A percentile compares a stretch with the other conserved stretches of the same genome.
Evolutionary conservation across 2,888 invertebrate genomes (phyloP).

Genomic region (Thymelicus sylvestris): DNA sequence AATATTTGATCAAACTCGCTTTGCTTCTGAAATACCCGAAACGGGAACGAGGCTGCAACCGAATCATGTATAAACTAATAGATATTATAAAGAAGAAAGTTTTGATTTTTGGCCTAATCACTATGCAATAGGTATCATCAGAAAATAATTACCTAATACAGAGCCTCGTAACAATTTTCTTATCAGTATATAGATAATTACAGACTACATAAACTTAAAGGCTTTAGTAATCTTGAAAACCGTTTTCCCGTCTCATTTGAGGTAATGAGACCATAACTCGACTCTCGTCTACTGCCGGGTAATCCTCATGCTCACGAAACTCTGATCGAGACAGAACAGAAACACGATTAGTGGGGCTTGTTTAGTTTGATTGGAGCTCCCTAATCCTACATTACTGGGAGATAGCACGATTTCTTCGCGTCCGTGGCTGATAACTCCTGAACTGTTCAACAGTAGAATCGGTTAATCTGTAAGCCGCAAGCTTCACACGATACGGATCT

Average conservation of each 20-base stretch:
- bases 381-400: conserved; percentile 77
- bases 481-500: conserved; percentile 80
- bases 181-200: conserved; percentile 33
- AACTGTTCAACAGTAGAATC: conserved; percentile 72
- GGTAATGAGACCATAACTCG: conserved; percentile 78
- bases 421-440: conserved; percentile 79
- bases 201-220: conserved; percentile 32
- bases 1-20: background rate
- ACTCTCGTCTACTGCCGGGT: conserved; percentile 68
- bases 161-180: conserved; percentile 49
- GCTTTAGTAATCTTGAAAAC: conserved; percentile 33
- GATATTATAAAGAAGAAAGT: too few relatives aligned
- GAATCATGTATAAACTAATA: too few relatives aligned
- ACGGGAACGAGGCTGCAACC: too few relatives aligned
- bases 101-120: too few relatives aligned
- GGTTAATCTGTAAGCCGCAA: conserved; percentile 77
- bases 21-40: too few relatives aligned
- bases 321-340: conserved; percentile 76
- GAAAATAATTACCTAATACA: conserved; percentile 20
- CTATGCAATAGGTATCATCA: conserved; percentile 14
- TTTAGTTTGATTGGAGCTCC: conserved; percentile 81
- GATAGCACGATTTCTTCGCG: conserved; percentile 82
- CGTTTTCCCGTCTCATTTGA: conserved; percentile 60
- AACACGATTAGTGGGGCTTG: conserved; percentile 80
- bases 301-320: conserved; percentile 77